Base-by-base conservation (phyloP, 2,888 invertebrate species). In the Empis stercorea region DNA sequence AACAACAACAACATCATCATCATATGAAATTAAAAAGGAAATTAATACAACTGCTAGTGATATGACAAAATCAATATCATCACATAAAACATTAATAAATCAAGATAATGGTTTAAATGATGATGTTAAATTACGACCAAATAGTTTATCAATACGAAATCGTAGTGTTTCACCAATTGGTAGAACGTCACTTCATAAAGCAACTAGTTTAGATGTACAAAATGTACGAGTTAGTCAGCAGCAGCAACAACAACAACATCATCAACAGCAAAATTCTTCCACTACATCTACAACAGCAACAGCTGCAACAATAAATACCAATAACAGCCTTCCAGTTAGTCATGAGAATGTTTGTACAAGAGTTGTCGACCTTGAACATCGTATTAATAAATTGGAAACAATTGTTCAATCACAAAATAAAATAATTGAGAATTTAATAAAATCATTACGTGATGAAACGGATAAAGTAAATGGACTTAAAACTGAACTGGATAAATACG, bases 401-500 rank as follows among this genome's bases (percentile, higher is more conserved):
- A 52, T 61, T 45, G 65, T 69, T 48, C 59, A 62, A 46, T 44
- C 58, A 23, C 70, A 70, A 50, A 76, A 73, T 54, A 71, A 74
- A 32, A 75, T 78, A 52, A 75, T 85, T 48, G 80, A 80, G 48
- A 81, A 83, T 43, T 66, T 85, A 53, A 71, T 72, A 50, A 71
- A 68, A 34, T 76, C 76, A 58, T 63, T 85, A 45, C 74, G 75
- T 43, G 68, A 75, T 43, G 84, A 84, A 64, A 70, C 73, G 2
- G 80, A 80, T 51, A 76, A 77, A 61, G 73, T 84, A 36, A 73
- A 74, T 55, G 66, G 76, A 49, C 62, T 85, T 52, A 80, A 84
- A 56, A 71, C 72, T 39, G 79, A 82, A 63, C 65, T 84, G 47
- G 81, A 82, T 55, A 84, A 81, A 64, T 71, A 84, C 50, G 77